These are phyloP conservation scores for Anthophora plumipes DNA, from an alignment of 2,888 invertebrate genomes.

Conservation along the genomic window DNA sequence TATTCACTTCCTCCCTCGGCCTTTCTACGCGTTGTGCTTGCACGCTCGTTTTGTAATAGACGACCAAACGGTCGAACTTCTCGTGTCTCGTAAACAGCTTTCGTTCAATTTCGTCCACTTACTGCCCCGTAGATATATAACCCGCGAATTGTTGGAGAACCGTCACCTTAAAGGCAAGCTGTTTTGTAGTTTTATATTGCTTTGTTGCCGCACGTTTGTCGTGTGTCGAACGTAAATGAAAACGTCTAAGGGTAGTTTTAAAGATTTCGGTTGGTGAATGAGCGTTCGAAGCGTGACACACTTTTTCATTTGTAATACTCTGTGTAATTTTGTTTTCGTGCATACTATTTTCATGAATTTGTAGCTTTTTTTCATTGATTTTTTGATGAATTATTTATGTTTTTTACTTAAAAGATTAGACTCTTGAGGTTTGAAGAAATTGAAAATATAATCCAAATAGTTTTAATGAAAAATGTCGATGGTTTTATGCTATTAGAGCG, in stretches of 20 bases:
- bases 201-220: constrained; percentile 11
- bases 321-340: neutral
- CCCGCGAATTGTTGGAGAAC: constrained; percentile 64
- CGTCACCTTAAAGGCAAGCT: constrained; percentile 55
- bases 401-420: no score
- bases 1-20: constrained; percentile 24
- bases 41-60: constrained; percentile 42
- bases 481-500: no score
- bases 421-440: no score
- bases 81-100: constrained; percentile 74
- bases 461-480: no score
- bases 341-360: neutral
- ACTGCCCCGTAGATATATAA: constrained; percentile 41
- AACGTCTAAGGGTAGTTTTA: constrained; percentile 15
- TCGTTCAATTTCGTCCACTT: constrained; percentile 80
- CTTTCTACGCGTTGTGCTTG: constrained; percentile 15
- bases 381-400: no score
- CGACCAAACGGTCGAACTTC: constrained; percentile 64
- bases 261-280: constrained; percentile 2
- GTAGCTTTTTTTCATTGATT: neutral
- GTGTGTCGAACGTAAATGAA: constrained; percentile 35
- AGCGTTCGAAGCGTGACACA: neutral
- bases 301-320: neutral
- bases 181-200: constrained; percentile 72
- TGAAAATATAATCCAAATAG: no score